Conservation (phyloP, 2,888 invertebrate species). For the Zonitis immaculata region DNA sequence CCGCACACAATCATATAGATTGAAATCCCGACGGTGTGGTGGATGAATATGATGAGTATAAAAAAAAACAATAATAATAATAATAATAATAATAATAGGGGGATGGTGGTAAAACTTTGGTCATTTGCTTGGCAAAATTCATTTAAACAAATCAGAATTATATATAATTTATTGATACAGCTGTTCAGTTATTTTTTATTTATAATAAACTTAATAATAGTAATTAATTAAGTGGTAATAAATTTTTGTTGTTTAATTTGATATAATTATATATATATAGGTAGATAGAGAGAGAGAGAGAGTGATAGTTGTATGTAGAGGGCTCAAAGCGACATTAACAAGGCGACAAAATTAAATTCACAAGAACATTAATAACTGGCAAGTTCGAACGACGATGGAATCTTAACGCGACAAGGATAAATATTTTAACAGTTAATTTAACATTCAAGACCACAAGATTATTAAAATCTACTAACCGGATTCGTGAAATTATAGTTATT, state of each 20-base stretch:
- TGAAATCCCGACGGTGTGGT: no score
- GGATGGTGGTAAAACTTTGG: no score
- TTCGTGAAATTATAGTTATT: background rate
- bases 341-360: constrained; percentile 36
- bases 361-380: constrained; percentile 32
- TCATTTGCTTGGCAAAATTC: no score
- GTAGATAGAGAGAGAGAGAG: background rate
- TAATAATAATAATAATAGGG: no score
- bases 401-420: constrained; percentile 40
- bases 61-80: no score
- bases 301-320: constrained; percentile 16
- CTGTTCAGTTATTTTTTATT: no score
- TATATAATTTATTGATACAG: no score
- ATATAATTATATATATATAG: no score
- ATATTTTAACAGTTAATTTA: constrained; percentile 43
- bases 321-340: constrained; percentile 24
- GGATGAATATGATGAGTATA: no score
- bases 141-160: no score
- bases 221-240: constrained; percentile 27
- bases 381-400: constrained; percentile 31
- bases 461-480: background rate
- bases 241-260: constrained; percentile 7
- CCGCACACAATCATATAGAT: no score
- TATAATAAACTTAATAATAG: no score
- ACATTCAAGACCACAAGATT: constrained; percentile 31